These are phyloP conservation scores for Bombylius discolor DNA, from an alignment of 2,888 invertebrate species.

Conservation along the genomic window DNA sequence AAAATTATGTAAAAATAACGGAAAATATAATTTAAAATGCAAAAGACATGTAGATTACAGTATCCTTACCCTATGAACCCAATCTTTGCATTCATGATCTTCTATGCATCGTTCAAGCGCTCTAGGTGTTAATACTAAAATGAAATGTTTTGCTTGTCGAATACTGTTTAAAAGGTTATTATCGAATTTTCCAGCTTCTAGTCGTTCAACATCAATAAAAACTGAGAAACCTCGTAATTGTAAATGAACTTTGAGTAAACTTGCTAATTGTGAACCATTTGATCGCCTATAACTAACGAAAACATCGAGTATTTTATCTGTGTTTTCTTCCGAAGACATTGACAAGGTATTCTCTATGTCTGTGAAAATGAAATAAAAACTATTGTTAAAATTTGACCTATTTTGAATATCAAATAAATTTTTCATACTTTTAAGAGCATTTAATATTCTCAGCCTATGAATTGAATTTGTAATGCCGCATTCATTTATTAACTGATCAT, in stretches of 20 bases:
- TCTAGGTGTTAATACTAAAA: slow-evolving; percentile 88
- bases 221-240: slow-evolving; percentile 92
- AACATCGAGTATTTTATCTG: slow-evolving; percentile 86
- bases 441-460: slow-evolving; percentile 79
- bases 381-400: not conserved
- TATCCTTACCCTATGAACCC: slow-evolving; percentile 87
- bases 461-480: slow-evolving; percentile 91
- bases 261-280: slow-evolving; percentile 93
- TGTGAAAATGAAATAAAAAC: slow-evolving; percentile 26
- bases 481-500: slow-evolving; percentile 81
- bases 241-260: slow-evolving; percentile 79
- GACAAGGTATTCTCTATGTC: slow-evolving; percentile 52
- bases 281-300: slow-evolving; percentile 96
- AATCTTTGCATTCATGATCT: slow-evolving; percentile 91
- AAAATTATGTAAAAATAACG: slow-evolving; percentile 17
- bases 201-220: slow-evolving; percentile 94
- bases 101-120: slow-evolving; percentile 88
- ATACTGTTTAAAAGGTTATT: slow-evolving; percentile 95
- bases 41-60: slow-evolving; percentile 8
- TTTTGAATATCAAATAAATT: not conserved
- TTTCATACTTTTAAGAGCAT: slow-evolving; percentile 53
- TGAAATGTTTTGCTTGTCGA: slow-evolving; percentile 89
- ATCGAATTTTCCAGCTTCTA: slow-evolving; percentile 98
- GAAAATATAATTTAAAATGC: not conserved
- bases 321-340: slow-evolving; percentile 57